phyloP scores from a whole-genome alignment of 1,140 invertebrate species.

The Periplaneta americana region DNA sequence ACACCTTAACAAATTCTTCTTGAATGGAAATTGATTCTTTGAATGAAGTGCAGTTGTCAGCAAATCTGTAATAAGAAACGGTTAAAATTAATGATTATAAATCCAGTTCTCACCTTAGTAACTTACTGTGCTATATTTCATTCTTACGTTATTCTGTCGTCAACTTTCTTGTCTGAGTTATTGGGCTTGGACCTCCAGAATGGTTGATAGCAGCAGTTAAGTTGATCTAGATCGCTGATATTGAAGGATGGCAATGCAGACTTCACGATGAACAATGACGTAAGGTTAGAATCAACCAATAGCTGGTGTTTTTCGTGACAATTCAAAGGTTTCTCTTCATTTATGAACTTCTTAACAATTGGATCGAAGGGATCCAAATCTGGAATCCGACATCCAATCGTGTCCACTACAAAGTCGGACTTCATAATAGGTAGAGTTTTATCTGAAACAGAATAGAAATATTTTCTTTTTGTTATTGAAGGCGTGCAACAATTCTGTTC shows the following conservation, averaged over 20 bases:
- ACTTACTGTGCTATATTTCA: neutral
- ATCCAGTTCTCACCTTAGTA: too few species aligned
- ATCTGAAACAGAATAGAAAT: neutral
- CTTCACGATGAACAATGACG: constrained; percentile 49
- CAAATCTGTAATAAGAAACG: constrained; percentile 31
- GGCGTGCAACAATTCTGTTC: too few species aligned
- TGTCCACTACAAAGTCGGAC: constrained; percentile 55
- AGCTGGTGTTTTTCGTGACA: constrained; percentile 43
- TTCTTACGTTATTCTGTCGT: neutral
- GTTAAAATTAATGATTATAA: neutral
- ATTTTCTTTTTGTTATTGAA: too few species aligned
- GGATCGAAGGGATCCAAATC: constrained; percentile 64
- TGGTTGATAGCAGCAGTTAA: constrained; percentile 55
- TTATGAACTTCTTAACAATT: constrained; percentile 38
- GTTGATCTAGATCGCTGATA: constrained; percentile 35
- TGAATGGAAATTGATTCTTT: constrained; percentile 35
- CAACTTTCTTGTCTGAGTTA: constrained; percentile 21
- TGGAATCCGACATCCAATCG: constrained; percentile 72
- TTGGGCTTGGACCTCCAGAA: constrained; percentile 48
- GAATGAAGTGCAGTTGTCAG: constrained; percentile 39
- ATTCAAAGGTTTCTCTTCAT: constrained; percentile 26
- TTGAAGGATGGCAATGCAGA: constrained; percentile 40
- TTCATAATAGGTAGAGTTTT: neutral
- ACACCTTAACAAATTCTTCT: constrained; percentile 57
- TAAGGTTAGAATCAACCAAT: constrained; percentile 54